phyloP scores from a whole-genome alignment of 1,140 invertebrate species.

The Helicorthomorpha holstii region DNA sequence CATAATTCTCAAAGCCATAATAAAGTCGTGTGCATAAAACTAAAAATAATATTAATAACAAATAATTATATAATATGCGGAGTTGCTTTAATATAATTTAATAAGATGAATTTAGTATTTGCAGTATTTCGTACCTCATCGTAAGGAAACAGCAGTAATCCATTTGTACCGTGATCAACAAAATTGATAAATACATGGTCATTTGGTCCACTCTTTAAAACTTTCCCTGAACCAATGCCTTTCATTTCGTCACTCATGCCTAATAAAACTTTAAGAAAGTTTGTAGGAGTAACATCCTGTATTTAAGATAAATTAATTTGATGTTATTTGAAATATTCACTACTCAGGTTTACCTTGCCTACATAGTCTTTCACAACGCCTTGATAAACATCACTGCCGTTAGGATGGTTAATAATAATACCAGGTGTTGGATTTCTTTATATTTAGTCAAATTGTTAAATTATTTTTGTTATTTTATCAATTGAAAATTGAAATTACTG shows the following conservation, averaged over 20 bases:
- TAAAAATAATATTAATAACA: slow-evolving; percentile 15
- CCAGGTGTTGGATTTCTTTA: not conserved
- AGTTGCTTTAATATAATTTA: too few relatives aligned
- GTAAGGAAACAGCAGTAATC: slow-evolving; percentile 37
- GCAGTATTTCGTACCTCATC: slow-evolving; percentile 14
- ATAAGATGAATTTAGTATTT: not conserved
- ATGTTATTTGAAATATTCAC: not conserved
- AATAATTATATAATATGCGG: not conserved
- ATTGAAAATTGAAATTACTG: not conserved
- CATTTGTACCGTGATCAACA: slow-evolving; percentile 44
- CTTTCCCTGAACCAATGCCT: slow-evolving; percentile 32
- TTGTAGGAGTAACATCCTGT: slow-evolving; percentile 31
- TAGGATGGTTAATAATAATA: not conserved
- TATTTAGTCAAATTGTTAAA: not conserved
- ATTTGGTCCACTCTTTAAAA: slow-evolving; percentile 36
- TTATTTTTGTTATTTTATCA: too few relatives aligned
- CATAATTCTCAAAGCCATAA: slow-evolving; percentile 27
- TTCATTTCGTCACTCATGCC: slow-evolving; percentile 29
- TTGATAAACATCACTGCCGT: not conserved
- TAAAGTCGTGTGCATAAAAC: slow-evolving; percentile 28
- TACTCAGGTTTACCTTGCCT: not conserved
- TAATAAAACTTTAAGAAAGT: slow-evolving; percentile 36
- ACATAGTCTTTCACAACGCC: not conserved
- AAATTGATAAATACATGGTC: slow-evolving; percentile 46
- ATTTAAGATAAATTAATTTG: not conserved